Evolutionary conservation across 2,888 invertebrate species (phyloP).

Genomic region (Sarcophaga rosellei): DNA sequence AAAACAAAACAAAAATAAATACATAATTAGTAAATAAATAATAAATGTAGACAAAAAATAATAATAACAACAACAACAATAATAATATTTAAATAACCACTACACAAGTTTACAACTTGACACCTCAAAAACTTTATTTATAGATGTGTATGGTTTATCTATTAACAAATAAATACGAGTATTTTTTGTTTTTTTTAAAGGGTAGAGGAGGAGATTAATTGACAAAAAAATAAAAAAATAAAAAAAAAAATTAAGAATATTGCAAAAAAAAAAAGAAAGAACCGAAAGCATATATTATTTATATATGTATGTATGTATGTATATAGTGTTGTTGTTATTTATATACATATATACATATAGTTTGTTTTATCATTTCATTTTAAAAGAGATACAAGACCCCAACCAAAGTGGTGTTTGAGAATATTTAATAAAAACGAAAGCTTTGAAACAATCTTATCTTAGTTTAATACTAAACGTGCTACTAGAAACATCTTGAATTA

Average conservation of each 20-base stretch:
- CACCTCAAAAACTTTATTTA: slow-evolving; percentile 1
- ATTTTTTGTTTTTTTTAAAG: too few relatives aligned
- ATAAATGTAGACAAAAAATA: background rate
- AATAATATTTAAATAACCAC: background rate
- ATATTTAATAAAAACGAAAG: slow-evolving; percentile 40
- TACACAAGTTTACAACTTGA: slow-evolving; percentile 2
- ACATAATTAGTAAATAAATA: background rate
- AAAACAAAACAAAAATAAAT: background rate
- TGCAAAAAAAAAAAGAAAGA: background rate
- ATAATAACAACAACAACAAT: too few relatives aligned
- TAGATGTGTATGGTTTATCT: too few relatives aligned
- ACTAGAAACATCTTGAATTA: slow-evolving; percentile 22
- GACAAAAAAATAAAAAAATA: too few relatives aligned
- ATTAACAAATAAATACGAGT: too few relatives aligned
- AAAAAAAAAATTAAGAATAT: background rate
- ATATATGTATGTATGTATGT: too few relatives aligned
- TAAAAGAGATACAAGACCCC: background rate
- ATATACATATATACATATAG: too few relatives aligned
- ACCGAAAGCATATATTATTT: too few relatives aligned
- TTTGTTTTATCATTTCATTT: background rate
- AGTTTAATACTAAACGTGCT: slow-evolving; percentile 35
- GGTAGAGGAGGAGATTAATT: too few relatives aligned
- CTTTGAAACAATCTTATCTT: slow-evolving; percentile 21
- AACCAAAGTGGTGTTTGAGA: background rate
- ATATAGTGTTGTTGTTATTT: too few relatives aligned